A percentile compares a stretch with the other conserved stretches of the same genome.
These are phyloP conservation scores for Atrichornis clamosus DNA, from an alignment of 2,113 vertebrate species.

Conservation along the genomic window DNA sequence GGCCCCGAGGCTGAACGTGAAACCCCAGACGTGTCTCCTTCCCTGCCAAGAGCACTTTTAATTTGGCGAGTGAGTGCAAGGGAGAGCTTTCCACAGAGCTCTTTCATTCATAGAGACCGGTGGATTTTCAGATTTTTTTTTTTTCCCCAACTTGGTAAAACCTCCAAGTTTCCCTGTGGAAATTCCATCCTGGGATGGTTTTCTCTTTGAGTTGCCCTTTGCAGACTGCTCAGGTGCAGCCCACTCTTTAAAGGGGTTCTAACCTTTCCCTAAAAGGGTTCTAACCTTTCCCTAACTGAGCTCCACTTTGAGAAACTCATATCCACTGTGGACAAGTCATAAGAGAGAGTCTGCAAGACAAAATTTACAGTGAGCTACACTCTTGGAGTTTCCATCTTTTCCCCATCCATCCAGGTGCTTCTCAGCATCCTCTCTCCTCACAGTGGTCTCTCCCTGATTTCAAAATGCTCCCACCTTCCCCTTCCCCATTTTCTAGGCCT, in stretches of 20 bases:
- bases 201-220: neutral
- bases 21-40: neutral
- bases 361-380: neutral
- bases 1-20: neutral
- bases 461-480: neutral
- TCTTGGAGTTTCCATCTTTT: neutral
- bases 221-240: neutral
- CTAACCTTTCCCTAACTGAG: neutral
- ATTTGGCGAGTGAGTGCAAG: neutral
- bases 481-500: neutral
- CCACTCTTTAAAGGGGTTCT: neutral
- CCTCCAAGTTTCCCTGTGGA: conserved; percentile 51
- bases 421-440: neutral
- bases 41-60: conserved; percentile 10
- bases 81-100: conserved; percentile 1
- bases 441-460: neutral
- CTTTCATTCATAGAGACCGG: neutral
- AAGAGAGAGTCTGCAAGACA: neutral
- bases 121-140: neutral
- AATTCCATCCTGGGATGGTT: conserved; percentile 9
- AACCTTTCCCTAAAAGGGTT: neutral
- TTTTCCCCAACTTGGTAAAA: neutral
- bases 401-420: neutral
- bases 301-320: neutral
- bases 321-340: neutral